Evolutionary conservation across 2,113 vertebrate genomes (phyloP).

Genomic region (Struthio camelus): DNA sequence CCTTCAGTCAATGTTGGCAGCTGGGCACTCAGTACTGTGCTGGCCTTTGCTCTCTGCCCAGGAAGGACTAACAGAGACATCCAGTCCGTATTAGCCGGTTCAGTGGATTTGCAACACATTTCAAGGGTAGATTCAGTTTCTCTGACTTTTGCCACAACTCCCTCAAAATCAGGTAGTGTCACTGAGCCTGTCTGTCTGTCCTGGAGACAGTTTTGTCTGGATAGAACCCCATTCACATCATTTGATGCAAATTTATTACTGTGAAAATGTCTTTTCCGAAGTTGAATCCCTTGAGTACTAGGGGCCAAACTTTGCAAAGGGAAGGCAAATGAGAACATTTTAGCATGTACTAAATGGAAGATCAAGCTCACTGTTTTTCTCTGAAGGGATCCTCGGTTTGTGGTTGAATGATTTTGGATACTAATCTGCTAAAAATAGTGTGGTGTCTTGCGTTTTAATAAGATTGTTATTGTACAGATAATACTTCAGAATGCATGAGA

Average conservation of each 20-base stretch:
- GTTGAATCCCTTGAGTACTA: background rate
- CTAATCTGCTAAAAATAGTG: slow-evolving; percentile 15
- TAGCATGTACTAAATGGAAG: background rate
- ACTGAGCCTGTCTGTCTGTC: background rate
- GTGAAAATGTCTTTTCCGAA: background rate
- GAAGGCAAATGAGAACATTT: slow-evolving; percentile 4
- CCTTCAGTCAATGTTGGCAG: background rate
- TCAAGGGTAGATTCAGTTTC: background rate
- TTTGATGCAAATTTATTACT: background rate
- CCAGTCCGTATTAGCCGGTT: background rate
- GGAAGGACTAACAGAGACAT: background rate
- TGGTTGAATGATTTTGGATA: background rate
- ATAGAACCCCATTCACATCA: background rate
- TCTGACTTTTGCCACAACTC: background rate
- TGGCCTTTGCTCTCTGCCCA: background rate
- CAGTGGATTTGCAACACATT: background rate
- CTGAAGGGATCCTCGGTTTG: background rate
- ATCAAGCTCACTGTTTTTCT: background rate
- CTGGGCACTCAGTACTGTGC: background rate
- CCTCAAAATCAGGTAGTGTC: background rate
- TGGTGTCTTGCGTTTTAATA: background rate
- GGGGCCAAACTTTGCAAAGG: background rate
- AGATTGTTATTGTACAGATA: background rate
- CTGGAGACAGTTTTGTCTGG: background rate
- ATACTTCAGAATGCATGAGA: background rate